Base-by-base conservation (phyloP, 2,113 vertebrate genomes). In the Acanthisitta chloris region DNA sequence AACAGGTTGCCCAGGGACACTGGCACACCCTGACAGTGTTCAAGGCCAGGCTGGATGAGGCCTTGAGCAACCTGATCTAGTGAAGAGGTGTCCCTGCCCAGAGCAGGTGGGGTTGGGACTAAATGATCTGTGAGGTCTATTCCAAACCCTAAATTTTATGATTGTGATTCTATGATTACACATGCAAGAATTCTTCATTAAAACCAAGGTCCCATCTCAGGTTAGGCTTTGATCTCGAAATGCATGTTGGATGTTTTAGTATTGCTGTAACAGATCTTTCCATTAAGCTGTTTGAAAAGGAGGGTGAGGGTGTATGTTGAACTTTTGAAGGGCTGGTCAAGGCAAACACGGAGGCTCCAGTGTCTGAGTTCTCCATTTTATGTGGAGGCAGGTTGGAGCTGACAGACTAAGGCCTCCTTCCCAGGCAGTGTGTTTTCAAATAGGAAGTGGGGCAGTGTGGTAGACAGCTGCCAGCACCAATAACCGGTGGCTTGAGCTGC, bases 391-490 rank as follows among this genome's bases (percentile, higher is more conserved):
- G 46, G 69, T n/a, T 71, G 70, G 69, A 81, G 43, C 52, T 79
- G 57, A 55, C 29, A 45, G 90, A 28, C 69, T 64, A 64, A 52
- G 62, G 26, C 66, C 38, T 83, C 28, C 25, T 45, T 94, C 64
- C 34, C 28, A 54, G 69, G 58, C 87, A 12, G 72, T 20, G 73
- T 91, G 58, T 46, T 94, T 92, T 81, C 82, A 81, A 66, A 42
- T 93, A 33, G 81, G 88, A 95, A 95, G 62, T 92, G 81, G 97
- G 90, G 73, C 90, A 81, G 88, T 71, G 87, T 88, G 86, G 85
- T 88, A 97, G 85, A 93, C 94, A 96, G 92, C 97, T 97, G 94
- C 88, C 93, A 91, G 92, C 86, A 59, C 70, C 90, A 85, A 61
- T 95, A 94, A 87, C 95, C 15, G 12, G 85, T 89, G 94, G 79